These are phyloP conservation scores for Pseudococcus longispinus DNA, from an alignment of 2,888 invertebrate species.

Conservation along the genomic window DNA sequence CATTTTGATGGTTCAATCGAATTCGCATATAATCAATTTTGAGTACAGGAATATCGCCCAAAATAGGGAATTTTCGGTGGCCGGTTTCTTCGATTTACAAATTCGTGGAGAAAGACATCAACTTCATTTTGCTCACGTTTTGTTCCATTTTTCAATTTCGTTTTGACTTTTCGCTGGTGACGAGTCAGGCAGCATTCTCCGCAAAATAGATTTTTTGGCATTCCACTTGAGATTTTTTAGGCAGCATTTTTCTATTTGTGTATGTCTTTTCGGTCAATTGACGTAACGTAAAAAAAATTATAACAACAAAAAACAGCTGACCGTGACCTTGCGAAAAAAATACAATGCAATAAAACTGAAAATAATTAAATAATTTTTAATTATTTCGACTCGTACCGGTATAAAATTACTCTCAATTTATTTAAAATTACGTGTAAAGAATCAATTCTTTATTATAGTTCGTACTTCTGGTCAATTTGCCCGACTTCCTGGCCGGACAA, in stretches of 20 bases:
- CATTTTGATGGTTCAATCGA: not conserved
- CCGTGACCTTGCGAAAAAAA: no score
- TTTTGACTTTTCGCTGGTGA: not conserved
- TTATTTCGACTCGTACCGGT: no score
- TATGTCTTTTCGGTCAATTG: not conserved
- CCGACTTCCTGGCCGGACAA: not conserved
- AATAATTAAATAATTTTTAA: no score
- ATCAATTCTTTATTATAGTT: not conserved
- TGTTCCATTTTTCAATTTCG: not conserved
- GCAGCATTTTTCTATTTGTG: not conserved
- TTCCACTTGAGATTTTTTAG: not conserved
- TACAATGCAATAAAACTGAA: no score
- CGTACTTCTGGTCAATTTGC: not conserved
- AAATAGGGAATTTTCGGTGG: not conserved
- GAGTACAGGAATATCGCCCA: not conserved
- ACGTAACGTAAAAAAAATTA: not conserved
- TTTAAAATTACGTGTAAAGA: not conserved
- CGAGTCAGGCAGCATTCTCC: not conserved
- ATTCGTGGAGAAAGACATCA: not conserved
- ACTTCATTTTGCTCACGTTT: constrained; percentile 15
- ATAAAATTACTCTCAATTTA: no score
- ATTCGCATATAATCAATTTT: not conserved
- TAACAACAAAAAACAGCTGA: not conserved
- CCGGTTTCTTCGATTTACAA: not conserved
- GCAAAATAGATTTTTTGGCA: not conserved